A percentile compares a stretch with the other conserved stretches of the same genome.
Evolutionary conservation across 2,113 vertebrate species (phyloP).

Genomic region (Struthio camelus): DNA sequence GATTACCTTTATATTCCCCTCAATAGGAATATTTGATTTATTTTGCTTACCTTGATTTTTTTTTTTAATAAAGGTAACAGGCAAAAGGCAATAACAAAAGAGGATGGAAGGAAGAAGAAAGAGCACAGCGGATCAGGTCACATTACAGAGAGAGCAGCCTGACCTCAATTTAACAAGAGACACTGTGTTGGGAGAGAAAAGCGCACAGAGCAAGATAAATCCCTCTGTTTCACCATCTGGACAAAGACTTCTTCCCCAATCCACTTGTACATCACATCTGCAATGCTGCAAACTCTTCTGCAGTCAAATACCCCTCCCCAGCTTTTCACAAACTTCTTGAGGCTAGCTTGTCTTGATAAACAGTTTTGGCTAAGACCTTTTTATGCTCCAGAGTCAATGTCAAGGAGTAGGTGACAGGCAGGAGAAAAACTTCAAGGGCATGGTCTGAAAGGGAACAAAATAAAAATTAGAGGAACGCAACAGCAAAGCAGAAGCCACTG

Average conservation of each 20-base stretch:
- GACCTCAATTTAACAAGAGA: background rate
- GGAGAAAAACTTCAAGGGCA: background rate
- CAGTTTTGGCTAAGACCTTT: background rate
- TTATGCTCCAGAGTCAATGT: background rate
- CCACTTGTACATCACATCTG: background rate
- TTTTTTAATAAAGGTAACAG: background rate
- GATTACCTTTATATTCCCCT: background rate
- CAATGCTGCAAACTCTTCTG: background rate
- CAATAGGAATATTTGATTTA: background rate
- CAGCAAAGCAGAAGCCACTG: background rate
- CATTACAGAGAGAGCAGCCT: background rate
- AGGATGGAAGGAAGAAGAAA: background rate
- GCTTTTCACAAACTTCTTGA: background rate
- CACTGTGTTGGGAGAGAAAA: background rate
- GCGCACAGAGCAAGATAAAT: background rate
- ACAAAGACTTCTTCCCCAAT: background rate
- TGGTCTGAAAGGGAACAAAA: background rate
- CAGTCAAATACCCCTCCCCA: background rate
- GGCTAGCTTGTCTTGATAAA: background rate
- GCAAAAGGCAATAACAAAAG: background rate
- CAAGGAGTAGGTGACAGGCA: background rate
- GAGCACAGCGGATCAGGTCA: background rate
- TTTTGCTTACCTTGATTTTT: background rate
- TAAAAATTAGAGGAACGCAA: accelerated
- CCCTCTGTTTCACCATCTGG: background rate